Conservation (phyloP, 2,888 invertebrate species). For the Sisyra nigra region DNA sequence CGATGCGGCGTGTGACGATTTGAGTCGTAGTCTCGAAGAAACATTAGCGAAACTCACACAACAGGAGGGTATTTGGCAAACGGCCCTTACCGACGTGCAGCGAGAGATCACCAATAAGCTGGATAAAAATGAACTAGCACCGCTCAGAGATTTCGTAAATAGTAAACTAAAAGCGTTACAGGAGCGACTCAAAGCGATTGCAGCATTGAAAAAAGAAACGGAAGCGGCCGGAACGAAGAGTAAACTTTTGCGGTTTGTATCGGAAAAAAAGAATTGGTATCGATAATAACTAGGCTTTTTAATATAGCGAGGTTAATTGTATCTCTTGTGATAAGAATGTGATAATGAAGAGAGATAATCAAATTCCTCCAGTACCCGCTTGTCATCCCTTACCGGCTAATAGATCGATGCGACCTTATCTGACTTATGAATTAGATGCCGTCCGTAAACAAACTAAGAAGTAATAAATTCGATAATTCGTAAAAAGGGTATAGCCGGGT, state of each 20-base stretch:
- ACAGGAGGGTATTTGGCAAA: slow-evolving; percentile 48
- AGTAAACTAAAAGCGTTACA: slow-evolving; percentile 41
- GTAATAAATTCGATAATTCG: slow-evolving; percentile 23
- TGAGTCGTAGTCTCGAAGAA: slow-evolving; percentile 45
- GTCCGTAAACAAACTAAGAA: slow-evolving; percentile 31
- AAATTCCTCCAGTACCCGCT: slow-evolving; percentile 28
- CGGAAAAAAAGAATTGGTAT: not conserved
- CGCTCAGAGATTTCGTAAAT: slow-evolving; percentile 46
- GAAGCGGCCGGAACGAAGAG: slow-evolving; percentile 59
- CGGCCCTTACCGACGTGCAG: slow-evolving; percentile 49
- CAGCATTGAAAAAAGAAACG: slow-evolving; percentile 38
- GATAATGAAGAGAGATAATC: slow-evolving; percentile 46
- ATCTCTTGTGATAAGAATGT: slow-evolving; percentile 62
- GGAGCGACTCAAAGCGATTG: slow-evolving; percentile 41
- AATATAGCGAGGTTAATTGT: slow-evolving; percentile 49
- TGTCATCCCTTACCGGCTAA: slow-evolving; percentile 36
- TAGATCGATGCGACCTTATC: slow-evolving; percentile 48
- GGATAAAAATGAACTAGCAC: slow-evolving; percentile 45
- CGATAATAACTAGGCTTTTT: not conserved
- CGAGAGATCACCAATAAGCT: slow-evolving; percentile 47
- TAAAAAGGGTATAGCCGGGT: too few species aligned
- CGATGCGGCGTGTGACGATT: slow-evolving; percentile 48
- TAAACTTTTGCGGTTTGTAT: slow-evolving; percentile 37
- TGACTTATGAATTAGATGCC: slow-evolving; percentile 51
- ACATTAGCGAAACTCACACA: slow-evolving; percentile 40